Evolutionary conservation across 2,113 vertebrate genomes (phyloP).

Genomic region (Rhea pennata): DNA sequence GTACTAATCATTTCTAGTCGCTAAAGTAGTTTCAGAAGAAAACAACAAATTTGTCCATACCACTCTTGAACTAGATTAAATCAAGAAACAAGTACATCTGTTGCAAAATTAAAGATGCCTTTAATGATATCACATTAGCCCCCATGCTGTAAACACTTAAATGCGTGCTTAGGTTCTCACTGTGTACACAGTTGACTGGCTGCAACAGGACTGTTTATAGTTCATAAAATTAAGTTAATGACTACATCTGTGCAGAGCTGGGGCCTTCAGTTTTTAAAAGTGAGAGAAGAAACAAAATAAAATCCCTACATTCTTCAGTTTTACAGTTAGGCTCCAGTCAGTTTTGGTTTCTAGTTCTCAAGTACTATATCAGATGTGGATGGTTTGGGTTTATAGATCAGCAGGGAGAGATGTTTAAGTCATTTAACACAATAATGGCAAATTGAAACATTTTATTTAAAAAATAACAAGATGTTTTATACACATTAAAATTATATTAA

Average conservation of each 20-base stretch:
- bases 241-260: neutral
- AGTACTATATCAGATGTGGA: neutral
- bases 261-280: neutral
- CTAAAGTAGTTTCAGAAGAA: neutral
- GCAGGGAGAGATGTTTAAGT: conserved; percentile 30
- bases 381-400: conserved; percentile 9
- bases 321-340: neutral
- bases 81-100: neutral
- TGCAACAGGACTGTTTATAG: neutral
- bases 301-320: neutral
- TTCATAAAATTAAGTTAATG: conserved; percentile 38
- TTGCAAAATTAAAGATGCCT: neutral
- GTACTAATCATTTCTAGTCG: rapidly evolving
- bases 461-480: conserved; percentile 5
- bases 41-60: neutral
- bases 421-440: neutral
- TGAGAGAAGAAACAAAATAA: neutral
- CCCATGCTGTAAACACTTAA: neutral
- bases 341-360: neutral
- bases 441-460: neutral
- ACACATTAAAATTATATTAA: neutral
- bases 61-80: neutral
- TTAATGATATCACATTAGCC: neutral
- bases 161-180: neutral
- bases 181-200: rapidly evolving